These are phyloP conservation scores for Tridacna crocea DNA, from an alignment of 2,888 invertebrate genomes.

Conservation along the genomic window DNA sequence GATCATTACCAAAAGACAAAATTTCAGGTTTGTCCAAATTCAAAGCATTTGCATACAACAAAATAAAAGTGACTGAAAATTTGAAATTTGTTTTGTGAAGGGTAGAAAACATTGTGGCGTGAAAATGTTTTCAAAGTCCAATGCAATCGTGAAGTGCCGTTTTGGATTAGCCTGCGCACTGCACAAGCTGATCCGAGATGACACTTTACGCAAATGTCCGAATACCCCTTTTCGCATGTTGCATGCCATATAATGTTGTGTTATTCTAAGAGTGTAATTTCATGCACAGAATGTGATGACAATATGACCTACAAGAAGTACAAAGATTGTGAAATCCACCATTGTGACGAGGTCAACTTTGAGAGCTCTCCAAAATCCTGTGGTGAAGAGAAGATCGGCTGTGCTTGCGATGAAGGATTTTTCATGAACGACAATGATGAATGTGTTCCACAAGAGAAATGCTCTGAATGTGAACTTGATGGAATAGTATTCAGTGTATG, in stretches of 20 bases:
- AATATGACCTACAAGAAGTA: constrained; percentile 5
- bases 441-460: constrained; percentile 5
- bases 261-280: no score
- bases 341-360: constrained; percentile 1
- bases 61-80: no score
- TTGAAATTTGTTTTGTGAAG: no score
- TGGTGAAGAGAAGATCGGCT: constrained; percentile 10
- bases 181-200: no score
- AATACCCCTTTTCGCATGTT: no score
- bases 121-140: not conserved
- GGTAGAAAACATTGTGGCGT: not conserved
- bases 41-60: no score
- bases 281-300: constrained; percentile 6
- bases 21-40: no score
- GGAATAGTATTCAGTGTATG: not conserved
- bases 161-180: no score
- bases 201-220: no score
- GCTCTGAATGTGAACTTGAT: constrained; percentile 1
- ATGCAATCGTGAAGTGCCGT: no score
- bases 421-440: constrained; percentile 10
- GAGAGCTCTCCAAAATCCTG: not conserved
- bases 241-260: no score
- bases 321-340: constrained; percentile 11
- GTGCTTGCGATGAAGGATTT: constrained; percentile 1
- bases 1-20: no score